Percentiles rank a stretch among this genome's conserved stretches.
phyloP scores from a whole-genome alignment of 1,140 invertebrate genomes.

The Zaprionus tsacasi region DNA sequence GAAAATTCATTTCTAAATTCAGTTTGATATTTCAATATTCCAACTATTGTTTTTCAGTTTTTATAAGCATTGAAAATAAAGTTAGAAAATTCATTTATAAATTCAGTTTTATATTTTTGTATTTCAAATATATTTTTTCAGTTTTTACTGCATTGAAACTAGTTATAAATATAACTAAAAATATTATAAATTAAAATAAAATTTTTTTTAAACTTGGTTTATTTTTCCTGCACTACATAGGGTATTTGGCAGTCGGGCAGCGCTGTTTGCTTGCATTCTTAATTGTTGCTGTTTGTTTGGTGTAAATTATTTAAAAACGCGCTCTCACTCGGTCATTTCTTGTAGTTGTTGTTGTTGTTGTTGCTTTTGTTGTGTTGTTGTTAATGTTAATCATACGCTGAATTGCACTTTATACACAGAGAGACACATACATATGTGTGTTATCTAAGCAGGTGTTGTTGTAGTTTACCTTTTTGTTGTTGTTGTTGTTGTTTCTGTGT shows the following conservation, averaged over 20 bases:
- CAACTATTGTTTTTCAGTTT: no score
- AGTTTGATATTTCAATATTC: no score
- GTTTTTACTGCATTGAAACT: no score
- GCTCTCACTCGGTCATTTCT: slow-evolving; percentile 54
- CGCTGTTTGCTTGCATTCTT: not conserved
- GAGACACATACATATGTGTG: slow-evolving; percentile 17
- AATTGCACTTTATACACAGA: slow-evolving; percentile 69
- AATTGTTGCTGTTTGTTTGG: slow-evolving; percentile 48
- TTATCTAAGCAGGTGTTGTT: slow-evolving; percentile 65
- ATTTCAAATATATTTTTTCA: no score
- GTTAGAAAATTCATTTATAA: no score
- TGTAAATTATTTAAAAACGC: slow-evolving; percentile 73
- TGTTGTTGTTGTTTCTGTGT: slow-evolving; percentile 28
- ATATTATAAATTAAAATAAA: not conserved
- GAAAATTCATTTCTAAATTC: no score
- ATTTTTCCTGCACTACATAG: slow-evolving; percentile 6
- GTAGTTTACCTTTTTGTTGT: slow-evolving; percentile 25
- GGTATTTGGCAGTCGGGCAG: slow-evolving; percentile 3
- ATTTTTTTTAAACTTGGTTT: not conserved
- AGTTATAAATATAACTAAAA: not conserved
- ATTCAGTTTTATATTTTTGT: no score
- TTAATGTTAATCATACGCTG: slow-evolving; percentile 78
- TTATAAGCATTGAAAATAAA: no score
- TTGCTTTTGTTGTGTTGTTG: slow-evolving; percentile 22
- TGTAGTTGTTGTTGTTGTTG: slow-evolving; percentile 26